These are phyloP conservation scores for Morpho helenor DNA, from an alignment of 2,888 invertebrate genomes.

Conservation along the genomic window DNA sequence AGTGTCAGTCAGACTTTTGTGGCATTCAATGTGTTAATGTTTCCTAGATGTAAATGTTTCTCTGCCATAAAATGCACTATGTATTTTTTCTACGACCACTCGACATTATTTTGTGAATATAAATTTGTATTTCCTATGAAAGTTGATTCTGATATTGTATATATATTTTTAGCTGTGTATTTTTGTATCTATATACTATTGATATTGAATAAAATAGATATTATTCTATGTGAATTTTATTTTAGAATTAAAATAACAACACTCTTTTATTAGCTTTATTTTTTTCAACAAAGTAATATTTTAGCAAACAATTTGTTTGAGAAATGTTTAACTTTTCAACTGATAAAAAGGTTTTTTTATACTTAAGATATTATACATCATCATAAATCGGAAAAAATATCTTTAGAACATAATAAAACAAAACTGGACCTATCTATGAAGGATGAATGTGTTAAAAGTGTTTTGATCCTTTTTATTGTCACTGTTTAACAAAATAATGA, in stretches of 20 bases:
- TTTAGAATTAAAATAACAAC: constrained; percentile 20
- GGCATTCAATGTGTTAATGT: no score
- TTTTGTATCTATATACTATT: constrained; percentile 17
- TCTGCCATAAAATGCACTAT: no score
- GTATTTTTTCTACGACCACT: no score
- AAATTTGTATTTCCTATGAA: no score
- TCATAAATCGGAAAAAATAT: constrained; percentile 1
- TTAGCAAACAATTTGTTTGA: constrained; percentile 4
- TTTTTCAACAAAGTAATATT: constrained; percentile 36
- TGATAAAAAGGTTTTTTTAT: no score
- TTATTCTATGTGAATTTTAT: constrained; percentile 7
- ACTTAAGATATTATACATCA: no score
- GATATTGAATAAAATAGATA: no score
- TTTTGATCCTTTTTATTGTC: background rate
- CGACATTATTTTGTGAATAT: no score
- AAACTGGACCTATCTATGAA: no score
- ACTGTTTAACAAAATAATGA: background rate
- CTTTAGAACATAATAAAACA: no score
- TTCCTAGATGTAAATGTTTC: no score
- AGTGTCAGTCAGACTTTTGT: no score
- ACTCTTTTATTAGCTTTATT: constrained; percentile 39
- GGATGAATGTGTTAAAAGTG: background rate
- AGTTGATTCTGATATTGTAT: constrained; percentile 24
- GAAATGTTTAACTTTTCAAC: background rate
- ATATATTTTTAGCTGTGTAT: constrained; percentile 28